Evolutionary conservation across 92 coral and sea anemone genomes (phyloP).

Genomic region (Isaurus tuberculatus): DNA sequence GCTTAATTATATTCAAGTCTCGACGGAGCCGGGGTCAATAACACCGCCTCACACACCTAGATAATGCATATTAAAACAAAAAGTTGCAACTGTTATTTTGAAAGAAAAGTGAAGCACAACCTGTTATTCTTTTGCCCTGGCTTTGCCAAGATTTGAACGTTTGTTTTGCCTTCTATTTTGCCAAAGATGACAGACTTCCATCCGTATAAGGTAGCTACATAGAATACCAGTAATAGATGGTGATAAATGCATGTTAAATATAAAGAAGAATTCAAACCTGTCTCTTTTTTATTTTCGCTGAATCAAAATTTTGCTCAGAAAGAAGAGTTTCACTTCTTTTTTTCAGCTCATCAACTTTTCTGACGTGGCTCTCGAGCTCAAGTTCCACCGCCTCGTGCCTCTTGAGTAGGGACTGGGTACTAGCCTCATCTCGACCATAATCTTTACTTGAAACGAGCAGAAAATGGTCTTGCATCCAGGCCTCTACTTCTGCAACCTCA

Average conservation of each 20-base stretch:
- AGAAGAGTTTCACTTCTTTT: conserved; percentile 65
- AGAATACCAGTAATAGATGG: too few species aligned
- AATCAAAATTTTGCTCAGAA: conserved; percentile 69
- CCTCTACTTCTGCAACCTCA: conserved; percentile 86
- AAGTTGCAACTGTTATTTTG: too few species aligned
- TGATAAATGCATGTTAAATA: neutral
- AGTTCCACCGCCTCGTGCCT: conserved; percentile 87
- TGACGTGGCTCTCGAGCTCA: conserved; percentile 77
- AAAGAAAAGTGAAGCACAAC: too few species aligned
- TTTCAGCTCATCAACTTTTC: conserved; percentile 69
- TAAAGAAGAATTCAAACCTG: conserved; percentile 59
- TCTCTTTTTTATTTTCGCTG: conserved; percentile 65
- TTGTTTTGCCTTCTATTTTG: neutral
- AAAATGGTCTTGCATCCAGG: conserved; percentile 90
- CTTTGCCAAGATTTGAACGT: neutral
- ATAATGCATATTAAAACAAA: too few species aligned
- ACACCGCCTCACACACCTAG: too few species aligned
- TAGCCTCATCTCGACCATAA: conserved; percentile 91
- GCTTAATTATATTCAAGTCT: too few species aligned
- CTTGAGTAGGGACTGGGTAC: conserved; percentile 87
- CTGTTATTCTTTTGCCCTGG: too few species aligned
- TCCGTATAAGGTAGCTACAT: too few species aligned
- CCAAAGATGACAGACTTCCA: too few species aligned
- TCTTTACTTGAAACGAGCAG: conserved; percentile 87
- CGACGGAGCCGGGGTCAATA: too few species aligned